phyloP scores from a whole-genome alignment of 2,888 invertebrate species.

The Lamellibrachia satsuma region DNA sequence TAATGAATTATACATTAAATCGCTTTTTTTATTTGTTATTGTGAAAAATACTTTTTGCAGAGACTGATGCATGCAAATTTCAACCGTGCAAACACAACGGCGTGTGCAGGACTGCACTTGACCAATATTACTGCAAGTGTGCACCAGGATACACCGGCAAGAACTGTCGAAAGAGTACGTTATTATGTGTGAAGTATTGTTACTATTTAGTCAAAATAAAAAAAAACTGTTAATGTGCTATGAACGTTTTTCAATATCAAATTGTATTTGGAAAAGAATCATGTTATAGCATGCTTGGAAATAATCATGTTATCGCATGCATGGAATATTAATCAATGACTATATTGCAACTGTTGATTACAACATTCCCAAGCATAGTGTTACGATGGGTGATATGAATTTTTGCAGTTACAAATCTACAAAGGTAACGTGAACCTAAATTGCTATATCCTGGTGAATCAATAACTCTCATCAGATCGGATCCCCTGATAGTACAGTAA shows the following conservation, averaged over 20 bases:
- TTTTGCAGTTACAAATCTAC: no score
- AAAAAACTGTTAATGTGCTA: no score
- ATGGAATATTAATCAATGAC: no score
- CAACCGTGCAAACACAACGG: slow-evolving; percentile 40
- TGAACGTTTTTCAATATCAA: no score
- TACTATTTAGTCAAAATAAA: no score
- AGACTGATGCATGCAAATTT: slow-evolving; percentile 33
- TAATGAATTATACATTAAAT: not conserved
- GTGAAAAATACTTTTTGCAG: slow-evolving; percentile 29
- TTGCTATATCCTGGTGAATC: not conserved
- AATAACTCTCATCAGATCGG: not conserved
- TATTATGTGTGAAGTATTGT: not conserved
- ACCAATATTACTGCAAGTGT: slow-evolving; percentile 39
- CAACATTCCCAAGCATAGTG: no score
- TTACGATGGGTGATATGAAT: no score
- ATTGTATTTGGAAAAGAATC: no score
- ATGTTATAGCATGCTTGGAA: no score
- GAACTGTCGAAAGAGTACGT: slow-evolving; percentile 40
- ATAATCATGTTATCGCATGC: no score
- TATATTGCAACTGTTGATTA: no score
- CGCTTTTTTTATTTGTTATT: not conserved
- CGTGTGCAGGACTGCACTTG: slow-evolving; percentile 35
- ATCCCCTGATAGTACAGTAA: not conserved
- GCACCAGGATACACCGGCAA: slow-evolving; percentile 36
- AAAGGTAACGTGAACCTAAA: not conserved